Conservation (phyloP, 2,797 vertebrate species). For the Galaxias olidus region DNA sequence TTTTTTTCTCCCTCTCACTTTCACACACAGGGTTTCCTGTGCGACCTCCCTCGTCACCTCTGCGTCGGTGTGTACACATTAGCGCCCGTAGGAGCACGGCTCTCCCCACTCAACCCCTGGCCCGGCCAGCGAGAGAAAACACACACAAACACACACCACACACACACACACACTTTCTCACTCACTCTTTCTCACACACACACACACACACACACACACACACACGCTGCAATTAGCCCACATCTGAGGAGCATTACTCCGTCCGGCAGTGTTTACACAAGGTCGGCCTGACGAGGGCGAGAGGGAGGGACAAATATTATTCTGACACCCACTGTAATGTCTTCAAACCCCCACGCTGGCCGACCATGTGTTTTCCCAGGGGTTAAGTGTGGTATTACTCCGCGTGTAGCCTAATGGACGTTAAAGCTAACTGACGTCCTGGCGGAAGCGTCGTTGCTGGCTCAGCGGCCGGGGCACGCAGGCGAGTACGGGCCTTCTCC, state of each 20-base stretch:
- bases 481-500: too few species aligned
- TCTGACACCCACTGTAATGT: slow-evolving; percentile 68
- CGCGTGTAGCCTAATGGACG: slow-evolving; percentile 62
- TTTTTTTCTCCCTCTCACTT: background rate
- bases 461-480: too few species aligned
- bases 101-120: slow-evolving; percentile 30
- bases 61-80: slow-evolving; percentile 56
- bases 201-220: slow-evolving; percentile 21
- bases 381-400: slow-evolving; percentile 60
- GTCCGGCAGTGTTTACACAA: slow-evolving; percentile 67
- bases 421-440: slow-evolving; percentile 56
- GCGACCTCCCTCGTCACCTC: slow-evolving; percentile 41
- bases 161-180: background rate
- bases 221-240: slow-evolving; percentile 62
- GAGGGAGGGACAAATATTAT: slow-evolving; percentile 66
- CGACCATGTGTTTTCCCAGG: slow-evolving; percentile 64
- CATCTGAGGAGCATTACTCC: slow-evolving; percentile 71
- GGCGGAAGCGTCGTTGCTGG: slow-evolving; percentile 22
- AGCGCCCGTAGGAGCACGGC: slow-evolving; percentile 38
- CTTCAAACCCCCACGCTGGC: slow-evolving; percentile 47
- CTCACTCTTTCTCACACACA: slow-evolving; percentile 23
- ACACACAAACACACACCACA: background rate
- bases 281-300: slow-evolving; percentile 61
- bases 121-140: slow-evolving; percentile 35
- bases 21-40: slow-evolving; percentile 29